phyloP scores from a whole-genome alignment of 1,140 invertebrate genomes.

The Cotesia glomerata region DNA sequence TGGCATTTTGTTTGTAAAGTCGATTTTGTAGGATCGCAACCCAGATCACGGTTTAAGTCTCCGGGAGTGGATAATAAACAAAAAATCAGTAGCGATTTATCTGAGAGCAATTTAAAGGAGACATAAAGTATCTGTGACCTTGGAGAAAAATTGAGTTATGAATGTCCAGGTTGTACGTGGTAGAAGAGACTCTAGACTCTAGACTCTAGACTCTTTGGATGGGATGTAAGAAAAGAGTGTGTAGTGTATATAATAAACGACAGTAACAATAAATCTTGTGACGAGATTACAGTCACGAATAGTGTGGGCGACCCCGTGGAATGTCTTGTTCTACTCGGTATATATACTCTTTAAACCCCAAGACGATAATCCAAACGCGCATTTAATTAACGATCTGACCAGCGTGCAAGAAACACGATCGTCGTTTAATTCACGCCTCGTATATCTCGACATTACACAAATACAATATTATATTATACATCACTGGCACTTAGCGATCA shows the following conservation, averaged over 20 bases:
- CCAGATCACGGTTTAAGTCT: too few species aligned
- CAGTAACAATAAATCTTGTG: conserved; percentile 9
- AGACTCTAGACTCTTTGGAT: too few species aligned
- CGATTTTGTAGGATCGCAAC: too few species aligned
- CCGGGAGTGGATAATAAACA: neutral
- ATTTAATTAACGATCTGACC: conserved; percentile 12
- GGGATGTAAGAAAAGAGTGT: too few species aligned
- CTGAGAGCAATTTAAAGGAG: neutral
- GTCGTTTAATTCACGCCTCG: conserved; percentile 19
- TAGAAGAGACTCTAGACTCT: too few species aligned
- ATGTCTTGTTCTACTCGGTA: conserved; percentile 2
- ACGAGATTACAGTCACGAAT: neutral
- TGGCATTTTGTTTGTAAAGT: too few species aligned
- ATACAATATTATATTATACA: neutral
- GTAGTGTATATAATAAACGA: neutral
- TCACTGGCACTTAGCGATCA: neutral
- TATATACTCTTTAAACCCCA: too few species aligned
- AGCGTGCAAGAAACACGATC: neutral
- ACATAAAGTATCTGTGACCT: too few species aligned
- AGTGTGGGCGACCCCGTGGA: conserved; percentile 13
- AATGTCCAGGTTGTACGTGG: too few species aligned
- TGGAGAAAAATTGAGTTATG: too few species aligned
- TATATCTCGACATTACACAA: conserved; percentile 9
- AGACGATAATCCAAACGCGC: neutral
- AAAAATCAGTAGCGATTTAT: neutral